Evolutionary conservation across 2,888 invertebrate genomes (phyloP), one percentile per base, ranked within the genome.

Genomic region (Machimus atricapillus): DNA sequence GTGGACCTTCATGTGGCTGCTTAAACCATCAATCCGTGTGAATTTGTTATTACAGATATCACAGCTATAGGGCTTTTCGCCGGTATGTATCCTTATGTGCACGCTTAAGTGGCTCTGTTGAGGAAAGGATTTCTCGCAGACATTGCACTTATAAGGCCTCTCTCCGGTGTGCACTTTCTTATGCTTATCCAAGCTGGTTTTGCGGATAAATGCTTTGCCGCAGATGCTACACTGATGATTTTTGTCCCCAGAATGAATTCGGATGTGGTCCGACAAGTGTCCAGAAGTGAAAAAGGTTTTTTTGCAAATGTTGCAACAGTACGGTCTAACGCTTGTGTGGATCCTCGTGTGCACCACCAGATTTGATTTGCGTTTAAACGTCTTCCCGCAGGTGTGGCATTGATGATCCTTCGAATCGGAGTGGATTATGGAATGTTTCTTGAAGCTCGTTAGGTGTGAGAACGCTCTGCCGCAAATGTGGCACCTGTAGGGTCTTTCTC

Each of bases 401-500:
- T 58, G 83, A 14, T 37, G 52, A 8, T 79, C 74, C 52, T 27
- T 87, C 7, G 56, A 23, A 19, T 37, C 46, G 16, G 81, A 56
- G 82, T 89, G 89, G 78, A 87, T 87, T 73, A 86, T 81, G 43
- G 86, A 31, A 66, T 89, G 89, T 23, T 87, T 79, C 12, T 77
- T 76, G 34, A 83, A 87, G 37, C 87, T 87, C 8, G 86, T 86
- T n/a, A 58, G 66, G 2, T 88, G 52, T 16, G 83, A 78, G 27
- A 88, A 88, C 19, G 88, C 14, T 82, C 87, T 88, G 0, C 31
- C 56, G 40, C 89, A 89, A 14, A 27, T 43, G 19, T 58, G 43
- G 52, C 89, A 89, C 23, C 56, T 76, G 43, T 79, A 88, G 6
- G 87, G 87, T 14, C 79, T 87, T 74, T 89, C 88, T 16, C 89